A percentile compares a stretch with the other conserved stretches of the same genome.
Conservation (phyloP, 2,888 invertebrate genomes). For the Podotricha telesiphe region DNA sequence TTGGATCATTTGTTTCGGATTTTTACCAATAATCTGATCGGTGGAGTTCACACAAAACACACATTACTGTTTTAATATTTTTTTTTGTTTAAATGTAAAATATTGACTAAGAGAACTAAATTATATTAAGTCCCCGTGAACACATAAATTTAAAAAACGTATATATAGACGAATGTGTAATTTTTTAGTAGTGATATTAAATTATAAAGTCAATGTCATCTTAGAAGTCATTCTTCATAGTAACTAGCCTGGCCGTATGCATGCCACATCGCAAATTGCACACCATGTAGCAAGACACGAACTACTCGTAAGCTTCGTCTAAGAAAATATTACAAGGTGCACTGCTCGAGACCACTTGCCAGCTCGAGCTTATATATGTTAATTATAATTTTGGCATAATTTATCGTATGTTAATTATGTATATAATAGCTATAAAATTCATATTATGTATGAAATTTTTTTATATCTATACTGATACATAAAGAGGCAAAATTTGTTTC, state of each 20-base stretch:
- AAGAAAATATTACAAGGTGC: slow-evolving; percentile 1
- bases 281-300: neutral
- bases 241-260: slow-evolving; percentile 12
- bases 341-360: neutral
- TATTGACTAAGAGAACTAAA: too few relatives aligned
- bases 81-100: too few relatives aligned
- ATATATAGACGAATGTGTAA: neutral
- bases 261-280: neutral
- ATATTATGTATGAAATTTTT: too few relatives aligned
- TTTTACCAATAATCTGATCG: neutral
- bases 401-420: too few relatives aligned
- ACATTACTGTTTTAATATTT: too few relatives aligned
- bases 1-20: neutral
- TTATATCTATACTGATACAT: too few relatives aligned
- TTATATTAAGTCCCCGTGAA: too few relatives aligned
- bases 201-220: slow-evolving; percentile 12
- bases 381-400: neutral
- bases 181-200: neutral
- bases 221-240: neutral
- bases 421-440: too few relatives aligned
- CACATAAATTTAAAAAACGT: too few relatives aligned
- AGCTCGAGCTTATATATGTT: neutral
- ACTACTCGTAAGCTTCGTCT: neutral
- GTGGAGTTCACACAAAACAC: neutral
- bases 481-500: too few relatives aligned